These are phyloP conservation scores for Pseudomyrmex cubaensis DNA, from an alignment of 1,140 invertebrate species.

Conservation along the genomic window DNA sequence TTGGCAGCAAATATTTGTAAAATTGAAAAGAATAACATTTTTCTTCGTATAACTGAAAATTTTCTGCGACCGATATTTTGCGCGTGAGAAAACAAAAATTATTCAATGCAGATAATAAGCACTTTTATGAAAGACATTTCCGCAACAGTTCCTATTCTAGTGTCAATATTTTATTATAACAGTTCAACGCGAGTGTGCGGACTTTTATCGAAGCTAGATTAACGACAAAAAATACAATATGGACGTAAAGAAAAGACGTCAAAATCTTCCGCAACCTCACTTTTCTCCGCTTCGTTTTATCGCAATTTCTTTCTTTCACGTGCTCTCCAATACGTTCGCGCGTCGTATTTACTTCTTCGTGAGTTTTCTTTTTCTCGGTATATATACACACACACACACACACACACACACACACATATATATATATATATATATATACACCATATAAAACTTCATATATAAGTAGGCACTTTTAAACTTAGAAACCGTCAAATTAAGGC, in stretches of 20 bases:
- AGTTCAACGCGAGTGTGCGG: not conserved
- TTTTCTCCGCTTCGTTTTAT: conserved; percentile 29
- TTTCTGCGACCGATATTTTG: not conserved
- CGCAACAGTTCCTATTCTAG: not conserved
- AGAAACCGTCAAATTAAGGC: not conserved
- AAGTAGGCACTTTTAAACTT: not conserved
- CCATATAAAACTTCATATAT: not conserved
- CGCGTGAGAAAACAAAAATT: too few species aligned
- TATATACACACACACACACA: too few species aligned
- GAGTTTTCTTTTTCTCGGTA: conserved; percentile 1
- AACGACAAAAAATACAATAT: conserved; percentile 42
- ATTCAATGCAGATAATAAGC: not conserved
- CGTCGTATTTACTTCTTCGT: not conserved
- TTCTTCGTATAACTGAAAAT: not conserved
- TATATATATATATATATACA: too few species aligned
- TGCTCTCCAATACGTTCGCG: not conserved
- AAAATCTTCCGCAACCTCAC: conserved; percentile 21
- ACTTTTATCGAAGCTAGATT: conserved; percentile 22
- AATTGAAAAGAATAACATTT: not conserved
- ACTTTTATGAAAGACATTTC: not conserved
- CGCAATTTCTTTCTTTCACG: not conserved
- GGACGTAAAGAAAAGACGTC: not conserved
- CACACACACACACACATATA: too few species aligned
- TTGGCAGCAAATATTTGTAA: too few species aligned
- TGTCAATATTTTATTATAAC: conserved; percentile 25